Evolutionary conservation across 1,140 invertebrate species (phyloP).

Genomic region (Tribolium madens): DNA sequence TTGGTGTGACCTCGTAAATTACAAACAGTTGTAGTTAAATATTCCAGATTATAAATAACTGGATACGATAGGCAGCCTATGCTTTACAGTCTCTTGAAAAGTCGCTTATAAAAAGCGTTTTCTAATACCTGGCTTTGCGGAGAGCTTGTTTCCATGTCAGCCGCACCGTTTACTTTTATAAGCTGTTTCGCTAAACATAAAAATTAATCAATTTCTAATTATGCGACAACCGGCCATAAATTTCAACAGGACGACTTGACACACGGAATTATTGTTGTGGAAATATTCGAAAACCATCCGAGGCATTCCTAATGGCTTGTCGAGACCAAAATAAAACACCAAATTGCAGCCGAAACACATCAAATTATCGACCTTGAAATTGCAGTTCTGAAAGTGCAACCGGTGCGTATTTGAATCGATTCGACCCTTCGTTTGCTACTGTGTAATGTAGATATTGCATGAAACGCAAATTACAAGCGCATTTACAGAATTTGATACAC

Average conservation of each 20-base stretch:
- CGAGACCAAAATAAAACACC: slow-evolving; percentile 55
- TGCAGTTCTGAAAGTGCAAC: neutral
- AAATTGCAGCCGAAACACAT: slow-evolving; percentile 56
- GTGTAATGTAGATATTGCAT: slow-evolving; percentile 20
- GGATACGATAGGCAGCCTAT: slow-evolving; percentile 57
- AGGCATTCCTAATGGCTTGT: slow-evolving; percentile 57
- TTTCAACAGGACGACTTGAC: slow-evolving; percentile 48
- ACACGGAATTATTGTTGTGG: slow-evolving; percentile 56
- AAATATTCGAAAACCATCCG: slow-evolving; percentile 54
- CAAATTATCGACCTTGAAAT: neutral
- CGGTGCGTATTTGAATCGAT: neutral
- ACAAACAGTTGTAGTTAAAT: slow-evolving; percentile 66
- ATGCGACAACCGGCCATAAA: slow-evolving; percentile 59
- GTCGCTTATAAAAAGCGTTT: slow-evolving; percentile 62
- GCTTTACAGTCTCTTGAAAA: slow-evolving; percentile 49
- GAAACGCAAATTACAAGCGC: slow-evolving; percentile 27
- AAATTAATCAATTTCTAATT: slow-evolving; percentile 65
- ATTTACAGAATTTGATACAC: slow-evolving; percentile 14
- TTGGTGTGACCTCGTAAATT: slow-evolving; percentile 66
- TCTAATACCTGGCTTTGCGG: slow-evolving; percentile 62
- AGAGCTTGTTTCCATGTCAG: slow-evolving; percentile 59
- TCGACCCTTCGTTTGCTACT: neutral
- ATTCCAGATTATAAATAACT: slow-evolving; percentile 67
- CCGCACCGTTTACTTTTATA: slow-evolving; percentile 57
- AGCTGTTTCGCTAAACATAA: slow-evolving; percentile 60